A percentile compares a stretch with the other conserved stretches of the same genome.
These are phyloP conservation scores for Girardinus metallicus DNA, from an alignment of 2,797 vertebrate genomes.

Conservation along the genomic window DNA sequence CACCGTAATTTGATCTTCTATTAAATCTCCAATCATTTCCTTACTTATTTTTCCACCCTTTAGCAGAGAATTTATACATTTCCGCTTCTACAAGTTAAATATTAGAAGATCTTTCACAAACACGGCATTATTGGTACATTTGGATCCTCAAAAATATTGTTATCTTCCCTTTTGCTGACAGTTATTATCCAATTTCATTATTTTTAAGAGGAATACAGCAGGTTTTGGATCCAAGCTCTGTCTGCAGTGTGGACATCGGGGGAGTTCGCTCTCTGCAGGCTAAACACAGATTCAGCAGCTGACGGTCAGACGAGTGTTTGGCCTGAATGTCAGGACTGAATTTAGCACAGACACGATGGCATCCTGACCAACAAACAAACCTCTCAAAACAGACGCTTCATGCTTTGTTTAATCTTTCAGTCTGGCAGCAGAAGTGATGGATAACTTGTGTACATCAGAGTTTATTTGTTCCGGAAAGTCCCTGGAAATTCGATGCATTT, in stretches of 20 bases:
- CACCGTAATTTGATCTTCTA: background rate
- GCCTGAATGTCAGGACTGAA: constrained; percentile 4
- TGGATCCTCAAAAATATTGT: background rate
- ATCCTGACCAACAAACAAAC: background rate
- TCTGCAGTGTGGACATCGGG: background rate
- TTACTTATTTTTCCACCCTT: background rate
- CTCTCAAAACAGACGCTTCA: constrained; percentile 1
- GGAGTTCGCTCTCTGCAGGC: background rate
- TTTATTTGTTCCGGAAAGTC: constrained; percentile 5
- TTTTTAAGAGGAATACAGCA: background rate
- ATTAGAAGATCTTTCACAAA: background rate
- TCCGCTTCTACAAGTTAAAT: background rate
- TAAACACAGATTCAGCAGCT: constrained; percentile 3
- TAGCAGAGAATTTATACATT: background rate
- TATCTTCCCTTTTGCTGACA: background rate
- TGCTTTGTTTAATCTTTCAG: background rate
- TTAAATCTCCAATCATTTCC: background rate
- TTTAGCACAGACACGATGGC: background rate
- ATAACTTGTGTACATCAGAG: background rate
- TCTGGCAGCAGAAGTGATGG: constrained; percentile 1
- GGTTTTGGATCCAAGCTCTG: background rate
- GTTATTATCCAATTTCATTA: background rate
- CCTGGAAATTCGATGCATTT: constrained; percentile 13
- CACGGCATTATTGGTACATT: background rate
- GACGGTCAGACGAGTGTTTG: constrained; percentile 1